Percentiles rank a stretch among this genome's conserved stretches.
Evolutionary conservation across 2,888 invertebrate genomes (phyloP).

Genomic region (Lithophane semibrunnea): DNA sequence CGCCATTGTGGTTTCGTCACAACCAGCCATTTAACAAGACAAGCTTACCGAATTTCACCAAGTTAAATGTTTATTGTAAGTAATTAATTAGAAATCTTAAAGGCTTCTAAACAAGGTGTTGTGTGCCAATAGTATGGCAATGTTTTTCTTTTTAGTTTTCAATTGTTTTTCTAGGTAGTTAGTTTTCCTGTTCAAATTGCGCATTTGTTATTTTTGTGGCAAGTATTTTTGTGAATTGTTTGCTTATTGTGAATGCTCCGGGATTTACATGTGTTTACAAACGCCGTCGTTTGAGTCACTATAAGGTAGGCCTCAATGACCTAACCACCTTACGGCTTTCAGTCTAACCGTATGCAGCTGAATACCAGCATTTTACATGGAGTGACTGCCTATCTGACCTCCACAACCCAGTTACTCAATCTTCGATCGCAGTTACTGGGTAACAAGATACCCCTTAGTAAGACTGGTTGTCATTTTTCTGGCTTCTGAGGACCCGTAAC

Average conservation of each 20-base stretch:
- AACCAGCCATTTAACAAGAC: conserved; percentile 55
- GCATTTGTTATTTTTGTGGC: background rate
- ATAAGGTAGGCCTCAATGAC: background rate
- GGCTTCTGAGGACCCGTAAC: too few relatives aligned
- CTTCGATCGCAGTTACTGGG: too few relatives aligned
- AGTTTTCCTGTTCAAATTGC: conserved; percentile 21
- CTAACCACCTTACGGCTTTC: background rate
- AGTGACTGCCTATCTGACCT: too few relatives aligned
- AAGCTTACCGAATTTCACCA: conserved; percentile 58
- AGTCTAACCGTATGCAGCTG: too few relatives aligned
- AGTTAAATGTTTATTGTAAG: conserved; percentile 47
- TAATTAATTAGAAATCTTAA: conserved; percentile 51
- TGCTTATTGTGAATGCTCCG: background rate
- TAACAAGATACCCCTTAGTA: too few relatives aligned
- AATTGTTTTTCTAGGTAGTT: conserved; percentile 2
- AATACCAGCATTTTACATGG: background rate
- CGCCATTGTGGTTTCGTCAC: conserved; percentile 59
- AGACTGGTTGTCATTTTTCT: too few relatives aligned
- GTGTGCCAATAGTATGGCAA: conserved; percentile 21
- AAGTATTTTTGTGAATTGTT: background rate
- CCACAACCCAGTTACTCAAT: too few relatives aligned
- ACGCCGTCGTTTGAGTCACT: background rate
- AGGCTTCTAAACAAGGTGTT: conserved; percentile 18
- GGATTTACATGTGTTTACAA: background rate
- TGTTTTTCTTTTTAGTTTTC: conserved; percentile 12